Evolutionary conservation across 1,140 invertebrate species (phyloP), one percentile per base, ranked within the genome.

Genomic region (Zophobas atratus): DNA sequence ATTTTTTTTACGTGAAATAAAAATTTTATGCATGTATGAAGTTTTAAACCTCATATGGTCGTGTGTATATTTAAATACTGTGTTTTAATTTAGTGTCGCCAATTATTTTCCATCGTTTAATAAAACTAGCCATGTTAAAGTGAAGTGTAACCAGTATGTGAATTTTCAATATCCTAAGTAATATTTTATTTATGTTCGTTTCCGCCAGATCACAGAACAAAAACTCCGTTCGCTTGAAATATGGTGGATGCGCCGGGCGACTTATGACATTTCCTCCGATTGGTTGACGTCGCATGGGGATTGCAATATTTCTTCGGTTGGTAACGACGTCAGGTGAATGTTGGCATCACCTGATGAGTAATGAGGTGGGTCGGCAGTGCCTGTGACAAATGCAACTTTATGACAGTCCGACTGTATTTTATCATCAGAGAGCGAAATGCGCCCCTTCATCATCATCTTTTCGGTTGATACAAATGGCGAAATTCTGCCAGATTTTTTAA

Each of bases 381-480:
- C 39, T 43, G 60, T 77, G 76, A 77, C 51, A 77, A 77, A 77
- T 71, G 71, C 67, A 73, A 77, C 76, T 77, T 77, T 73, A 77
- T 72, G 51, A 48, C 49, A 77, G 67, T 77, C 53, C 1, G 41
- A 71, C 49, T 71, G 63, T 77, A 77, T 70, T 77, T 70, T 77
- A 77, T 77, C 60, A 77, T 57, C 38, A 41, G 48, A 38, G 1
- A 36, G 53, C 8, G 60, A 43, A 67, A 67, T 43, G 39, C 60
- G 8, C n/a, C 39, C 39, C 60, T 67, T 6, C 60, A 67, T 67
- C 60, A 67, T 67, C 60, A 67, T 67, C 60, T 67, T 67, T 43
- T 33, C 35, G 60, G 20, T 20, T 20, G 20, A 20, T 35, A 67
- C 3, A 51, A 4, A 20, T 51, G n/a, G 39, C 60, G 43, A 67